These are phyloP conservation scores for Pinctada fucata DNA, from an alignment of 2,888 invertebrate species.

Conservation along the genomic window DNA sequence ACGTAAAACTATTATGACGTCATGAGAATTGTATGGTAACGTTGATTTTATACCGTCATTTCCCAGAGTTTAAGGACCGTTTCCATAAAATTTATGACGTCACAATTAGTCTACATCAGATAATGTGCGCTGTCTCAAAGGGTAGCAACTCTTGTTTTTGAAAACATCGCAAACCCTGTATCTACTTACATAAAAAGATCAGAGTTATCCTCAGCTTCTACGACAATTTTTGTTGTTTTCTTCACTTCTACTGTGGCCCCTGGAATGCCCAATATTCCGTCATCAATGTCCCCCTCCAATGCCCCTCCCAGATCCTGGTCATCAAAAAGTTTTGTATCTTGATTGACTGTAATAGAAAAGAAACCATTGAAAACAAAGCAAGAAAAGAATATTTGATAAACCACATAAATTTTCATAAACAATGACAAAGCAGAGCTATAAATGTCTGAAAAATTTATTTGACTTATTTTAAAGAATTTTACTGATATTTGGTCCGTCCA, in stretches of 20 bases:
- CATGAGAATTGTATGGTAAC: too few relatives aligned
- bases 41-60: too few relatives aligned
- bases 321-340: slow-evolving; percentile 59
- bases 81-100: too few relatives aligned
- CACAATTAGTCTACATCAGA: too few relatives aligned
- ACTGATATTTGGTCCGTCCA: too few relatives aligned
- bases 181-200: slow-evolving; percentile 51
- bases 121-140: too few relatives aligned
- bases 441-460: background rate
- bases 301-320: slow-evolving; percentile 62
- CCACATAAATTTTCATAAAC: background rate
- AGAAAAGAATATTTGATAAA: background rate
- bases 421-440: background rate
- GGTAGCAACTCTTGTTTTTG: too few relatives aligned
- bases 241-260: background rate
- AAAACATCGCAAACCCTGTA: too few relatives aligned
- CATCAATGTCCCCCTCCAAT: slow-evolving; percentile 56
- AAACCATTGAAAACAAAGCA: background rate
- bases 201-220: slow-evolving; percentile 52
- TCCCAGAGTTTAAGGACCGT: too few relatives aligned
- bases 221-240: background rate
- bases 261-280: slow-evolving; percentile 24
- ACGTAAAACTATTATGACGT: too few relatives aligned
- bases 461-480: too few relatives aligned
- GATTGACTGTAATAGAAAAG: background rate